phyloP scores from a whole-genome alignment of 1,140 invertebrate species.

The Stegodyphus dumicola region DNA sequence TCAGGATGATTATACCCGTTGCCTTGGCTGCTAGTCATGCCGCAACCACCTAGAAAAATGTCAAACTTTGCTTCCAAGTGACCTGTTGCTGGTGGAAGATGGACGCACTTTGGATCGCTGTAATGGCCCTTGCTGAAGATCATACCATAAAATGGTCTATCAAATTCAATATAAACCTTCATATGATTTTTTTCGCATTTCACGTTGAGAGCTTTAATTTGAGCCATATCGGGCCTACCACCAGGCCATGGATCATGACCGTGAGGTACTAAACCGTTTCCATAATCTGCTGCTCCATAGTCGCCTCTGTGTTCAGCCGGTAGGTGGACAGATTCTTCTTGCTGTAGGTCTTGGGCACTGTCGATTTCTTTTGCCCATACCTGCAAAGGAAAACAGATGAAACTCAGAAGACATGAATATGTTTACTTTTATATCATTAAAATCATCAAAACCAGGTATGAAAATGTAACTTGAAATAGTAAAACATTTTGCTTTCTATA shows the following conservation, averaged over 20 bases:
- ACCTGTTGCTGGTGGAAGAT: constrained; percentile 88
- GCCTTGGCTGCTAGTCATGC: constrained; percentile 71
- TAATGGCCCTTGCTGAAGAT: constrained; percentile 92
- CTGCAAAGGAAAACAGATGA: constrained; percentile 21
- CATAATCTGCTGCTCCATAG: constrained; percentile 34
- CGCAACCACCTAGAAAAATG: constrained; percentile 80
- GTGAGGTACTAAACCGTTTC: constrained; percentile 12
- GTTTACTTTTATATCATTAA: too few relatives aligned
- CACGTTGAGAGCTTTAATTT: constrained; percentile 76
- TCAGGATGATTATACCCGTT: constrained; percentile 80
- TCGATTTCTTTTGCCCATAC: constrained; percentile 64
- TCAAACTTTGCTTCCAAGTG: constrained; percentile 90
- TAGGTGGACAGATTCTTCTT: constrained; percentile 63
- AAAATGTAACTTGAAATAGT: too few relatives aligned
- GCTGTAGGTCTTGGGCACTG: constrained; percentile 63
- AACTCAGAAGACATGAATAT: neutral
- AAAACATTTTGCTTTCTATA: too few relatives aligned
- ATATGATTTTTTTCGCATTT: constrained; percentile 96
- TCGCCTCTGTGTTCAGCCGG: constrained; percentile 64
- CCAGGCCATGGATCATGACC: constrained; percentile 62
- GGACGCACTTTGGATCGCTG: constrained; percentile 90
- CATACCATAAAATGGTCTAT: constrained; percentile 94
- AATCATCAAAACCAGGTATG: too few relatives aligned
- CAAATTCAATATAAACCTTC: constrained; percentile 87
- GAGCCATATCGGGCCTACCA: constrained; percentile 61